phyloP scores from a whole-genome alignment of 2,797 vertebrate genomes.

The Pantherophis vulpinus region DNA sequence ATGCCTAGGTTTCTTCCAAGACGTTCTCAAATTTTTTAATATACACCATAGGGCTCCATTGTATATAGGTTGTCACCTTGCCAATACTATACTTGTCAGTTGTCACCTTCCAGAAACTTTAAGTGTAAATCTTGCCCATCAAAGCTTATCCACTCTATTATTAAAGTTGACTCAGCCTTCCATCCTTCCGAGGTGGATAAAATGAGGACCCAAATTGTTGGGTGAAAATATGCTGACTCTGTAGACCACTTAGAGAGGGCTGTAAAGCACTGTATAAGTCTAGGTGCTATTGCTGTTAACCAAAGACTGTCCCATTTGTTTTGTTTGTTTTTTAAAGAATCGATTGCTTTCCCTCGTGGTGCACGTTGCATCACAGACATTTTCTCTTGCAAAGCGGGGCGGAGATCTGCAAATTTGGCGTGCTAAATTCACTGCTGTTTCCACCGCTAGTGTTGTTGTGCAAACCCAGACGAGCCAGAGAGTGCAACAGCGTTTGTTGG shows the following conservation, averaged over 20 bases:
- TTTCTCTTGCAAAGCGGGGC: conserved; percentile 23
- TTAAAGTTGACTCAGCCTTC: background rate
- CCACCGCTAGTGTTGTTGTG: conserved; percentile 43
- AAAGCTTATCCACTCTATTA: background rate
- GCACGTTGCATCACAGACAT: background rate
- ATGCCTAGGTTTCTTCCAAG: background rate
- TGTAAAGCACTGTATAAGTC: too few relatives aligned
- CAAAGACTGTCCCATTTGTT: background rate
- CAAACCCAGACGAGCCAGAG: conserved; percentile 56
- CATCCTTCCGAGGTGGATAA: too few relatives aligned
- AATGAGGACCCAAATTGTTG: too few relatives aligned
- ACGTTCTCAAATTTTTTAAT: background rate
- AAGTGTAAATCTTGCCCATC: background rate
- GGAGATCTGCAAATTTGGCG: conserved; percentile 76
- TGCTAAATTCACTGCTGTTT: conserved; percentile 73
- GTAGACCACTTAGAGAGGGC: too few relatives aligned
- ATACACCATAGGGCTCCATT: background rate
- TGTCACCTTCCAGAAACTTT: background rate
- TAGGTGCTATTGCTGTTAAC: background rate
- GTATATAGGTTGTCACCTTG: background rate
- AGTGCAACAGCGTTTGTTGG: conserved; percentile 62
- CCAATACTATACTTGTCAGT: background rate
- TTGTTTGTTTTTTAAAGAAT: background rate
- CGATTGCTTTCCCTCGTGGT: background rate
- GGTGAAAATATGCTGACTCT: too few relatives aligned